These are phyloP conservation scores for Polylopha cassiicola DNA, from an alignment of 2,888 invertebrate species.

Conservation along the genomic window DNA sequence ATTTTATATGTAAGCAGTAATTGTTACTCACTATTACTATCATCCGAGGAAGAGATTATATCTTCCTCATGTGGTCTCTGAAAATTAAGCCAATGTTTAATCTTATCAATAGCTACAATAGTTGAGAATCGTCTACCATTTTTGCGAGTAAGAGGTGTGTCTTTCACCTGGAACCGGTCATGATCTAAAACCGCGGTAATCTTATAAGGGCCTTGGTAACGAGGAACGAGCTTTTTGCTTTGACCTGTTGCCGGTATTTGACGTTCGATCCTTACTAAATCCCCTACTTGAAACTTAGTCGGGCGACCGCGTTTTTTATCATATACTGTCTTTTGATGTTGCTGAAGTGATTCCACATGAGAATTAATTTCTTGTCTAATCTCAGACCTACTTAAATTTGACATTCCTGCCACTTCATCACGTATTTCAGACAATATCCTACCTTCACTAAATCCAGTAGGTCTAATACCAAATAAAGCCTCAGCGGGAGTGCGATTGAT, in stretches of 20 bases:
- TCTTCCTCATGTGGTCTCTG: neutral
- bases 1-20: too few species aligned
- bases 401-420: neutral
- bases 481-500: neutral
- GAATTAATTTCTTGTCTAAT: neutral
- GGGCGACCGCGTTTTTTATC: conserved; percentile 8
- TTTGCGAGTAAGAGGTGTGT: neutral
- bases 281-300: conserved; percentile 8
- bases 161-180: neutral
- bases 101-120: neutral
- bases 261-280: conserved; percentile 16
- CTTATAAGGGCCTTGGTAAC: too few species aligned
- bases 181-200: neutral
- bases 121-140: conserved; percentile 1
- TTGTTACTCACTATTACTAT: too few species aligned
- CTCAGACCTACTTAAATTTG: neutral
- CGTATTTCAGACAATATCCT: neutral
- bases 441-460: neutral
- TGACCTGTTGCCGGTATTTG: conserved; percentile 4
- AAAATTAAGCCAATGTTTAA: neutral
- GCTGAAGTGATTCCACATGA: neutral
- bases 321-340: conserved; percentile 12
- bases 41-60: neutral
- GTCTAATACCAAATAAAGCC: neutral
- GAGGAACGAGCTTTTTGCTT: neutral